These are phyloP conservation scores for Pteria penguin DNA, from an alignment of 2,888 invertebrate genomes.

Conservation along the genomic window DNA sequence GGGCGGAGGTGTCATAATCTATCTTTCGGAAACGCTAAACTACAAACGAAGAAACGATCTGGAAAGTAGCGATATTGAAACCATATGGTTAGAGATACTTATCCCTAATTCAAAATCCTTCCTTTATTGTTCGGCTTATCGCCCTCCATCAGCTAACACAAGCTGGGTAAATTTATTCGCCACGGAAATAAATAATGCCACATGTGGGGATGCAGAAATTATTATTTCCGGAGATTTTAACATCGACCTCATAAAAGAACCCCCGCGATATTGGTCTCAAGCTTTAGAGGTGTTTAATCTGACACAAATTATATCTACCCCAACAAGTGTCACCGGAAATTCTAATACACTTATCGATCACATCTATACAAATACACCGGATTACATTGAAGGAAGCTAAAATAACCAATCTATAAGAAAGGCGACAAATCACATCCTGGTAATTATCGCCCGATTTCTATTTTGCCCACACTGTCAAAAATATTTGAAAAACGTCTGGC, in stretches of 20 bases:
- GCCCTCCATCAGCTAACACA: too few species aligned
- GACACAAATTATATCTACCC: not conserved
- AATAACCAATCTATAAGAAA: not conserved
- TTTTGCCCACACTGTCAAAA: not conserved
- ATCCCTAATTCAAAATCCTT: not conserved
- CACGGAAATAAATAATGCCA: not conserved
- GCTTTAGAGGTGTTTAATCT: not conserved
- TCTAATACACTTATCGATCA: slow-evolving; percentile 9
- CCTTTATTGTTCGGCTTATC: not conserved
- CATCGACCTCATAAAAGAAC: not conserved
- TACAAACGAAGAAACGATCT: too few species aligned
- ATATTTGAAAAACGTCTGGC: not conserved
- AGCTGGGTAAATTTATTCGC: not conserved
- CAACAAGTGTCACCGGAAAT: not conserved
- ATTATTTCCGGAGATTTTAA: not conserved
- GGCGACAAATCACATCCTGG: not conserved
- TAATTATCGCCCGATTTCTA: slow-evolving; percentile 3
- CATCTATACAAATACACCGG: slow-evolving; percentile 1
- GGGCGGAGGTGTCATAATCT: too few species aligned
- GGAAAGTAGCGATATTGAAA: not conserved
- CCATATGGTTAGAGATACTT: not conserved
- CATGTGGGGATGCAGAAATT: too few species aligned
- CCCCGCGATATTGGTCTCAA: not conserved
- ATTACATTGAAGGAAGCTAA: not conserved
- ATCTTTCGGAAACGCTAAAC: too few species aligned